phyloP scores from a whole-genome alignment of 2,888 invertebrate species.

The Neoitamus cyanurus region DNA sequence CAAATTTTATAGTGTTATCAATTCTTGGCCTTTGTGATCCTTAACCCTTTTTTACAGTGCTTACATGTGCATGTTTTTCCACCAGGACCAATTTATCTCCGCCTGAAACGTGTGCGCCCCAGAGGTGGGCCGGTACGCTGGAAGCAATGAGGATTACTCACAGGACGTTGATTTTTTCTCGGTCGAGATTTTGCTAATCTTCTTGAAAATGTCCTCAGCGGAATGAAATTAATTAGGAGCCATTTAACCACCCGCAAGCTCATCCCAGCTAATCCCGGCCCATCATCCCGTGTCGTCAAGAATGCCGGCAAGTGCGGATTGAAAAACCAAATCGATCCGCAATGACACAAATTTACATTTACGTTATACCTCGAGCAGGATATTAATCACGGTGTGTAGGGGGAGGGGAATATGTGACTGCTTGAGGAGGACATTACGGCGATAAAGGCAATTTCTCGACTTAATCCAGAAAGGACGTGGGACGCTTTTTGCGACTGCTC shows the following conservation, averaged over 20 bases:
- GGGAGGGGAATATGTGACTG: conserved; percentile 2
- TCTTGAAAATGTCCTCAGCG: conserved; percentile 3
- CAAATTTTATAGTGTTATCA: conserved; percentile 41
- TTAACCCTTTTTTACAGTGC: conserved; percentile 32
- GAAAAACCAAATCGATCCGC: conserved; percentile 3
- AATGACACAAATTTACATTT: conserved; percentile 14
- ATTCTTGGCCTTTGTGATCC: conserved; percentile 41
- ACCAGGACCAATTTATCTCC: conserved; percentile 24
- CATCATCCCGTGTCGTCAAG: neutral
- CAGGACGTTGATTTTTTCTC: conserved; percentile 15
- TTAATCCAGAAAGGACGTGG: conserved; percentile 37
- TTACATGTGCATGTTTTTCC: conserved; percentile 32
- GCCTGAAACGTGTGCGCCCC: neutral
- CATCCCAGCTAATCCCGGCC: neutral
- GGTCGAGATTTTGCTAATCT: conserved; percentile 7
- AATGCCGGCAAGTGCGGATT: neutral
- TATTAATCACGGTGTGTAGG: neutral
- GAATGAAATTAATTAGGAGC: neutral
- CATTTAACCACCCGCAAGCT: conserved; percentile 28
- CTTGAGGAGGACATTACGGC: conserved; percentile 15
- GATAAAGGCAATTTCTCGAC: conserved; percentile 12
- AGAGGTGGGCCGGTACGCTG: neutral
- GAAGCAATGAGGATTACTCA: neutral
- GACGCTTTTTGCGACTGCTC: neutral
- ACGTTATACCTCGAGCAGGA: neutral